Evolutionary conservation across 2,113 vertebrate species (phyloP), one percentile per base, ranked within the genome.

Genomic region (Scolopax mira): DNA sequence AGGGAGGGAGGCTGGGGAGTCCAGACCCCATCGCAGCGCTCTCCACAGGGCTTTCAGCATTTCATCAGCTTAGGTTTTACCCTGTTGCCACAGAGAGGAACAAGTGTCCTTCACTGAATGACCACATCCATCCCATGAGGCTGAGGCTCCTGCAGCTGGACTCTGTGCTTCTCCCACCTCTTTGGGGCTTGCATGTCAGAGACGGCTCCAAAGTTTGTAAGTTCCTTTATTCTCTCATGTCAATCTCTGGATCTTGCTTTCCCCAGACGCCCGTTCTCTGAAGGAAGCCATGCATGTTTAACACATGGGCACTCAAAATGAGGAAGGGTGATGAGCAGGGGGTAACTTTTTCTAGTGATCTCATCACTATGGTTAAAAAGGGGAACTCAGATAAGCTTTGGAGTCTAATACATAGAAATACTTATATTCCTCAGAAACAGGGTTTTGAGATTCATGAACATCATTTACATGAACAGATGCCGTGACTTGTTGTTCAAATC

Each of bases 291-390:
- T 71, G 73, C 15, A 11, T 0, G 5, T 60, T 72, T 35, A 60
- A 71, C 71, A 89, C 41, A 23, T 0, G 11, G 21, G 16, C 55
- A 39, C 33, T 48, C 60, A 71, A 44, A 86, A 86, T 41, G 65
- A 92, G 92, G 94, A 94, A 96, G 88, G 30, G 15, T 23, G 81
- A 84, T 24, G 16, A 80, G 22, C 21, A 86, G 72, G 6, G 3
- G 24, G 58, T 41, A 64, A 67, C 54, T 91, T 93, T 93, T 94
- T 92, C 92, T 82, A 93, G 82, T 96, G 93, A 94, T 69, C 79
- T 95, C 96, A 96, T 91, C 79, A 24, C 79, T 65, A 13, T 30
- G 75, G 85, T 92, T 84, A 79, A 67, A 88, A 94, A 94, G 31
- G 31, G 77, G 57, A 97, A 94, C 79, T 86, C 64, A 23, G 55